These are phyloP conservation scores for Morpho deidamia DNA, from an alignment of 2,888 invertebrate genomes.

Conservation along the genomic window DNA sequence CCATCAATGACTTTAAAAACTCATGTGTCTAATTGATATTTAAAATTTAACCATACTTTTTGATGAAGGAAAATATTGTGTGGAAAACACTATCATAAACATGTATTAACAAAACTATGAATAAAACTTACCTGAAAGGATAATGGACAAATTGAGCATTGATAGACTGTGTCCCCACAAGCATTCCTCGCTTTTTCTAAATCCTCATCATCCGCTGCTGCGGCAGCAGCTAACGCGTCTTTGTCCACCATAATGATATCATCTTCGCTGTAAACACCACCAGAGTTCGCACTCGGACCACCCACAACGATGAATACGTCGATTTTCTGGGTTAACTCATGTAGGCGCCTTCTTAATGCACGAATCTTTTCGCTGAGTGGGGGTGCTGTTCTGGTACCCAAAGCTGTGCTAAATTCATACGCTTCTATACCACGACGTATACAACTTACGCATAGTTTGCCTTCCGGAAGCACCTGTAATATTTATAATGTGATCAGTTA, in stretches of 20 bases:
- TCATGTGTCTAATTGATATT: too few relatives aligned
- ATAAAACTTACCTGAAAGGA: conserved; percentile 46
- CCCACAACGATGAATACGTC: conserved; percentile 71
- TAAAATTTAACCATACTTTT: too few relatives aligned
- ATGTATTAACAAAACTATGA: not conserved
- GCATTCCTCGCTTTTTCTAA: conserved; percentile 49
- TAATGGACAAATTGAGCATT: conserved; percentile 62
- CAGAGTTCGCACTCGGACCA: conserved; percentile 41
- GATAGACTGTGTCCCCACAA: conserved; percentile 56
- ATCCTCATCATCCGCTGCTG: conserved; percentile 51
- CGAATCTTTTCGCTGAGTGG: conserved; percentile 66
- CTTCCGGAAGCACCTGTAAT: conserved; percentile 53
- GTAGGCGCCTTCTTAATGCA: conserved; percentile 51
- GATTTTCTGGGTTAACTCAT: conserved; percentile 66
- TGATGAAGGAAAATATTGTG: too few relatives aligned
- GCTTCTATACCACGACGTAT: conserved; percentile 54
- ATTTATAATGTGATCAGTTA: too few relatives aligned
- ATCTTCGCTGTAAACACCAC: conserved; percentile 58
- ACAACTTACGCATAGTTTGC: conserved; percentile 51
- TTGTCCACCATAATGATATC: conserved; percentile 70
- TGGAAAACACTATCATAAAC: too few relatives aligned
- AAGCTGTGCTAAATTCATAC: conserved; percentile 49
- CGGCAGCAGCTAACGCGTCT: conserved; percentile 52
- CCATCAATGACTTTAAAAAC: too few relatives aligned
- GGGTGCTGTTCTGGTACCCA: conserved; percentile 41